A percentile compares a stretch with the other conserved stretches of the same genome.
Conservation (phyloP, 1,140 invertebrate genomes). For the Rhopalosiphum maidis region DNA sequence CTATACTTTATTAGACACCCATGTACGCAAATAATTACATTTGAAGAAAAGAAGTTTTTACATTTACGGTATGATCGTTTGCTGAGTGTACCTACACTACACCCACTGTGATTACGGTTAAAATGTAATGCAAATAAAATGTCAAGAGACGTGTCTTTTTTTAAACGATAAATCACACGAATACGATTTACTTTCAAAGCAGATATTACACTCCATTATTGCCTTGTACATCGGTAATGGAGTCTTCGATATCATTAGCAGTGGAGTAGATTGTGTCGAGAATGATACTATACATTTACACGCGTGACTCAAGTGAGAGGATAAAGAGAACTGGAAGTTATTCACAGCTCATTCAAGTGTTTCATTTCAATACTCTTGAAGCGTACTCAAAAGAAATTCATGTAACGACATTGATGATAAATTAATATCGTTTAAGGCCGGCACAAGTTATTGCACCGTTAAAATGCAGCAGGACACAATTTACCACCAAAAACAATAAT, state of each 20-base stretch:
- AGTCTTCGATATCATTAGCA: neutral
- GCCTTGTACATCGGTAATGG: neutral
- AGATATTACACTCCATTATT: neutral
- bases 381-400: neutral
- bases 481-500: neutral
- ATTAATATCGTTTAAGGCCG: neutral
- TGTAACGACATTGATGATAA: neutral
- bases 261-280: neutral
- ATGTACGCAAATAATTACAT: neutral
- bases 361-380: neutral
- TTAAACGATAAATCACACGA: neutral
- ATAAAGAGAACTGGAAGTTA: constrained; percentile 2
- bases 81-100: neutral
- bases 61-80: neutral
- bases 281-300: neutral
- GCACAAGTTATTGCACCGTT: neutral
- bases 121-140: neutral
- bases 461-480: neutral
- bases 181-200: neutral
- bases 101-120: neutral
- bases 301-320: neutral
- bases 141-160: neutral
- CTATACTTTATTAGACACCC: neutral
- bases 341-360: neutral
- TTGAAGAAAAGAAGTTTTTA: neutral